Evolutionary conservation across 1,140 invertebrate genomes (phyloP).

Genomic region (Drosophila arawakana): DNA sequence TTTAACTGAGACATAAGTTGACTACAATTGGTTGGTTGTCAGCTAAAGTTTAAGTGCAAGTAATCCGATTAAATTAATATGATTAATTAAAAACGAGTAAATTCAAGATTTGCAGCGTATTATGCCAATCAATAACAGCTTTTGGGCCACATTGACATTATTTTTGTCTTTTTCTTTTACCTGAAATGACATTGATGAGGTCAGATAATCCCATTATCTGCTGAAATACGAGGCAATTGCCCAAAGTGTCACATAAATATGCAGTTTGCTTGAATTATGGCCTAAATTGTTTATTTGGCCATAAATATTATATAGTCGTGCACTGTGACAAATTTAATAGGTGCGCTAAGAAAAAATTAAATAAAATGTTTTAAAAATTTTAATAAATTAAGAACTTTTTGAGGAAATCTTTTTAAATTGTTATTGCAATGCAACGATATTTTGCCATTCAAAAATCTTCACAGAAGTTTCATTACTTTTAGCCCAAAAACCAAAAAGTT

Average conservation of each 20-base stretch:
- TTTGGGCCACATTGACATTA: conserved; percentile 3
- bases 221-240: not conserved
- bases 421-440: too few species aligned
- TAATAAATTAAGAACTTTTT: not conserved
- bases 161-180: conserved; percentile 9
- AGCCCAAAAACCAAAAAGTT: not conserved
- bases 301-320: not conserved
- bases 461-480: not conserved
- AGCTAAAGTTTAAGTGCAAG: conserved; percentile 26
- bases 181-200: conserved; percentile 20
- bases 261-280: not conserved
- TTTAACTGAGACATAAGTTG: conserved; percentile 28
- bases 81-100: conserved; percentile 45
- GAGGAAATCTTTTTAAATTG: not conserved
- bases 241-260: not conserved
- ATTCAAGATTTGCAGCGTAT: conserved; percentile 33
- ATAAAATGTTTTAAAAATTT: not conserved
- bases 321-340: not conserved
- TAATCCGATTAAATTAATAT: conserved; percentile 50
- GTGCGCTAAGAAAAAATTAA: not conserved
- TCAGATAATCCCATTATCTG: conserved; percentile 10
- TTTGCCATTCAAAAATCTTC: not conserved
- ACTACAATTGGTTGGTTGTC: conserved; percentile 29
- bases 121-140: conserved; percentile 30
- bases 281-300: not conserved